These are phyloP conservation scores for Latrodectus elegans DNA, from an alignment of 2,888 invertebrate species.

Conservation along the genomic window DNA sequence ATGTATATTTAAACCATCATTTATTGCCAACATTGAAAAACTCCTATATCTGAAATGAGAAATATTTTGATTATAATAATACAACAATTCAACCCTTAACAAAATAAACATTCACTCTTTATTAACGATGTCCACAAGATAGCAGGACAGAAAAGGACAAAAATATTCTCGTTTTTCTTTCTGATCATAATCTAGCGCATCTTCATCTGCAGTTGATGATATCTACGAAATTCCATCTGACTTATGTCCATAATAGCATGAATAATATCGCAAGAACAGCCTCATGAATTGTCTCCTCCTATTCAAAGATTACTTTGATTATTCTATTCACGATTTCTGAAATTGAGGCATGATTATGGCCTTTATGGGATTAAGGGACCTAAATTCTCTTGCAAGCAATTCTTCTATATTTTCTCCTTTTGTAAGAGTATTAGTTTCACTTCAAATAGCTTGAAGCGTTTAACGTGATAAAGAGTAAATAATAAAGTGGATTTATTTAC, in stretches of 20 bases:
- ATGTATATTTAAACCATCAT: too few relatives aligned
- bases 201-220: neutral
- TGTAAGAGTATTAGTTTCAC: neutral
- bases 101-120: neutral
- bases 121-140: neutral
- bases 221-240: neutral
- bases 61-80: too few relatives aligned
- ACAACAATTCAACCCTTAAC: too few relatives aligned
- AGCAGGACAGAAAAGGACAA: neutral
- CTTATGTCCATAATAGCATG: neutral
- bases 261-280: neutral
- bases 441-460: too few relatives aligned
- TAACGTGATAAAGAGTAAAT: too few relatives aligned
- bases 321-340: neutral
- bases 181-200: neutral
- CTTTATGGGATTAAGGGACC: constrained; percentile 1
- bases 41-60: too few relatives aligned
- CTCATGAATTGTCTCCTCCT: neutral
- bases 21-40: too few relatives aligned
- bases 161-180: neutral
- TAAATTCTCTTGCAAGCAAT: neutral
- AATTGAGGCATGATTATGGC: neutral
- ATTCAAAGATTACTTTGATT: neutral
- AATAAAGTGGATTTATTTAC: too few relatives aligned
- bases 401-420: neutral